These are phyloP conservation scores for Phyllostomus hastatus DNA, from an alignment of 2,113 vertebrate species.

Conservation along the genomic window DNA sequence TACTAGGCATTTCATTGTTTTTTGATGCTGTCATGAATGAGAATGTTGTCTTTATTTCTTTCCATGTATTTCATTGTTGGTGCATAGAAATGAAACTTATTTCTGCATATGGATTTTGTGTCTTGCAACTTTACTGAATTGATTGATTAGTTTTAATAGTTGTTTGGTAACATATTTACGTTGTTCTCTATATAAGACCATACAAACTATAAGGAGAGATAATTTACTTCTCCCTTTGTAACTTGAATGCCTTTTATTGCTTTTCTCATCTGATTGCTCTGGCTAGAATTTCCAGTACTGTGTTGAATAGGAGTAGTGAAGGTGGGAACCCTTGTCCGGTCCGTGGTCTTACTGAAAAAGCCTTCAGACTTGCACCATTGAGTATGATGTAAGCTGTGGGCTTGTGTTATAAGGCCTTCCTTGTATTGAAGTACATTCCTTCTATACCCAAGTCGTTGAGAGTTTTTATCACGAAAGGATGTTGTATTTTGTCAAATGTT, in stretches of 20 bases:
- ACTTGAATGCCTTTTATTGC: too few species aligned
- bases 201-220: not conserved
- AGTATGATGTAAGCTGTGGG: not conserved
- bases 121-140: not conserved
- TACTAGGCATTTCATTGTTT: too few species aligned
- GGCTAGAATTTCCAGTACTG: too few species aligned
- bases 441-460: not conserved
- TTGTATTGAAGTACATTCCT: not conserved
- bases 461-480: not conserved
- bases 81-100: not conserved
- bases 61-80: too few species aligned
- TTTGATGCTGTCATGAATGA: too few species aligned
- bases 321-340: too few species aligned
- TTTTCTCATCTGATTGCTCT: too few species aligned
- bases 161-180: not conserved
- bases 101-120: not conserved
- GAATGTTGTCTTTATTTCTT: too few species aligned
- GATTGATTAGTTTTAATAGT: not conserved
- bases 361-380: too few species aligned
- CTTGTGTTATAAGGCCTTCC: not conserved
- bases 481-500: not conserved
- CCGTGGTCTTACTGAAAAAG: too few species aligned
- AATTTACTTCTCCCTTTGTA: too few species aligned
- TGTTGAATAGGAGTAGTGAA: too few species aligned
- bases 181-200: not conserved